Evolutionary conservation across 1,140 invertebrate species (phyloP).

Genomic region (Pantala flavescens): DNA sequence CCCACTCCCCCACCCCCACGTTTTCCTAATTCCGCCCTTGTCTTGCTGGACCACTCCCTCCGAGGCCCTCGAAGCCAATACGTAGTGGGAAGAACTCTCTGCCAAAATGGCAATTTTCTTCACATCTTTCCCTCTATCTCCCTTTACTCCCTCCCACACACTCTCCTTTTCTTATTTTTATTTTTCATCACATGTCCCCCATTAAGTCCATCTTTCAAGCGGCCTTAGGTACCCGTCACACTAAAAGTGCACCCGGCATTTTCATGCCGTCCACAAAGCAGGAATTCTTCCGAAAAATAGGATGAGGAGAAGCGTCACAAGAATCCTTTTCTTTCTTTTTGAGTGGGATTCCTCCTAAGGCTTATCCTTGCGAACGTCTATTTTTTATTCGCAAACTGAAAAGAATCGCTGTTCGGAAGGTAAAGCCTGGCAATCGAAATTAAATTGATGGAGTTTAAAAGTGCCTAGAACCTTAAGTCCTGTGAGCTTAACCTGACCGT

Average conservation of each 20-base stretch:
- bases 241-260: neutral
- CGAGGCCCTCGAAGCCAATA: neutral
- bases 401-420: too few relatives aligned
- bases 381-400: too few relatives aligned
- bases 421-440: too few relatives aligned
- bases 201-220: neutral
- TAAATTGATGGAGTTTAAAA: too few relatives aligned
- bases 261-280: neutral
- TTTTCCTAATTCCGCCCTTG: constrained; percentile 4
- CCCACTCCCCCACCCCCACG: neutral
- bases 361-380: too few relatives aligned
- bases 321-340: too few relatives aligned
- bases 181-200: constrained; percentile 1
- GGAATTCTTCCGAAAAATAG: neutral
- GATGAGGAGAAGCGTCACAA: neutral
- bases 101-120: constrained; percentile 2
- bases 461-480: too few relatives aligned
- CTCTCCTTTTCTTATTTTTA: neutral
- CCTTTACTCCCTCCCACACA: neutral
- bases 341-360: too few relatives aligned
- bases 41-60: neutral
- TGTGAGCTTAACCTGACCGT: too few relatives aligned
- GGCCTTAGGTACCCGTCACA: neutral
- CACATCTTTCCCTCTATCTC: neutral
- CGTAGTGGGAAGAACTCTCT: neutral